These are phyloP conservation scores for Pangasius larnaudii DNA, from an alignment of 2,797 vertebrate species.

Conservation along the genomic window DNA sequence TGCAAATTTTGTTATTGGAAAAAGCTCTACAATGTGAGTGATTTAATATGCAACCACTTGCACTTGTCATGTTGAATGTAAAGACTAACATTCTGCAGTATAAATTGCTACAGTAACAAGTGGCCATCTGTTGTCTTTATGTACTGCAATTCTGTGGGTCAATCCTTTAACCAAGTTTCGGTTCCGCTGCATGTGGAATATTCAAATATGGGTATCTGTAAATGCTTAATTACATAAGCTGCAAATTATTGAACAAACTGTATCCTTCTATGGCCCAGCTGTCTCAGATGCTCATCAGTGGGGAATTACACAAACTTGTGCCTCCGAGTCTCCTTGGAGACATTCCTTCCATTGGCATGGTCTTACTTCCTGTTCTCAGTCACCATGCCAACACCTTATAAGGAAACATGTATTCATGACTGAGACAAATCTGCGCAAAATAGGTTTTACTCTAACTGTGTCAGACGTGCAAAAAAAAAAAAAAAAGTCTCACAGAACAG, in stretches of 20 bases:
- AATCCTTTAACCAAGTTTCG: slow-evolving; percentile 39
- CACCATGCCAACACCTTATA: slow-evolving; percentile 82
- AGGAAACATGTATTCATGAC: slow-evolving; percentile 53
- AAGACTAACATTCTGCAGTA: slow-evolving; percentile 24
- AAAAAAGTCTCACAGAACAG: neutral
- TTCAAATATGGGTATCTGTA: slow-evolving; percentile 20
- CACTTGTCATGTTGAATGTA: neutral
- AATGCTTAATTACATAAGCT: slow-evolving; percentile 24
- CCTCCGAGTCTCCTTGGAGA: slow-evolving; percentile 58
- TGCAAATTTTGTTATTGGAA: neutral
- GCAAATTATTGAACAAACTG: slow-evolving; percentile 10
- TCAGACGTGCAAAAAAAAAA: neutral
- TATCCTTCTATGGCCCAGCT: slow-evolving; percentile 23
- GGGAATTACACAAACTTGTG: slow-evolving; percentile 53
- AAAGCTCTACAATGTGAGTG: neutral
- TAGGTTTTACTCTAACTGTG: slow-evolving; percentile 13
- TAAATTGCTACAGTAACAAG: slow-evolving; percentile 43
- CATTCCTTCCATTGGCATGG: slow-evolving; percentile 55
- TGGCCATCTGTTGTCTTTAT: slow-evolving; percentile 48
- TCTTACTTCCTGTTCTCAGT: slow-evolving; percentile 74
- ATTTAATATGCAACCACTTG: neutral
- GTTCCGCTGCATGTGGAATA: slow-evolving; percentile 4
- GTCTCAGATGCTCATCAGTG: slow-evolving; percentile 30
- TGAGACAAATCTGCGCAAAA: slow-evolving; percentile 50
- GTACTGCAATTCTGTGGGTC: slow-evolving; percentile 18